Base-by-base conservation (phyloP, 2,797 vertebrate genomes). In the Hypotaenidia okinawae region DNA sequence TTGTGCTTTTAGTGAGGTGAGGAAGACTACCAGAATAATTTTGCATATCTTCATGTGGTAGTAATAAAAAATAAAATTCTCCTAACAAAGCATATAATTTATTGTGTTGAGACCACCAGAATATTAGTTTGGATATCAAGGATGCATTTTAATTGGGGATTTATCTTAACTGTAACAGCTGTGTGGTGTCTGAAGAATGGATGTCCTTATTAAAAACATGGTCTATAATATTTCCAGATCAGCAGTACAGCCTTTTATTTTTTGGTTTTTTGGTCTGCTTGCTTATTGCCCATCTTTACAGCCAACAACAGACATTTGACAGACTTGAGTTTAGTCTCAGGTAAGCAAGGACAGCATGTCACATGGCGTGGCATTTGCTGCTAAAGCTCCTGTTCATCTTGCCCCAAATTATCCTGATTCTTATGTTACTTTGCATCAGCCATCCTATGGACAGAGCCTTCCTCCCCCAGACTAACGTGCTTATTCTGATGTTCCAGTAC, bases 401-500 rank as follows among this genome's bases (percentile, higher is more conserved):
- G 64, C 49, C 19, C 18, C 76, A 57, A 57, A 25, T 23, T 22
- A 16, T 33, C 17, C 5, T 4, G 70, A 4, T 59, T 57, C 9
- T 39, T 37, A 16, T 3, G 13, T 68, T 37, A 13, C 35, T 41
- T n/a, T 57, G 55, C 23, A 81, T 43, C 58, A 59, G 16, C 28
- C 45, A 15, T 16, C 32, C 54, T 25, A 19, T 3, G 32, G 30
- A 4, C 30, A 41, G 30, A 73, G 6, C 24, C 6, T 3, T 24
- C 2, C 3, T 83, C 10, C 66, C 62, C 33, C 9, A 7, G 47
- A 39, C 69, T 93, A 80, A 93, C 28, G 1, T 0, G 0, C 5
- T 68, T 41, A 7, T 74, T 93, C 66, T 89, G 84, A 4, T 18
- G 32, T 97, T 97, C 63, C 94, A 99, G 99, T 98, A 91, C 95